Conservation (phyloP, 2,888 invertebrate genomes). For the Drosophila limbata region DNA sequence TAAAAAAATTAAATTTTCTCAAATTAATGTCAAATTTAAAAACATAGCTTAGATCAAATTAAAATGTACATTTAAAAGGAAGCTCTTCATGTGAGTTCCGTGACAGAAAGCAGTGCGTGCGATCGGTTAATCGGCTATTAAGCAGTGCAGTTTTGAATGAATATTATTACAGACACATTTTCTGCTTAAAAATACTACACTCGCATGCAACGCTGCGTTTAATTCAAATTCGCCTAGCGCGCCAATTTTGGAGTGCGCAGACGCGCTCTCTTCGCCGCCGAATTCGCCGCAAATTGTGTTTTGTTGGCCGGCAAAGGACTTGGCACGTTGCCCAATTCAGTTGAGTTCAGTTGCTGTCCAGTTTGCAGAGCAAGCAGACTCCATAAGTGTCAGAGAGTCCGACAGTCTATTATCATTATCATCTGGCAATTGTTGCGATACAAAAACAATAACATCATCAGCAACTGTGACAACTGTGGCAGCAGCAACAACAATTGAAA, state of each 20-base stretch:
- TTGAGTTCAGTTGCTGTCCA: conserved; percentile 63
- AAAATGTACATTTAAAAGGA: too few relatives aligned
- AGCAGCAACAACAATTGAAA: conserved; percentile 49
- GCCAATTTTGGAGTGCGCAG: conserved; percentile 61
- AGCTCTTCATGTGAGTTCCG: too few relatives aligned
- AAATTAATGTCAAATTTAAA: too few relatives aligned
- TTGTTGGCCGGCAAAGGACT: conserved; percentile 67
- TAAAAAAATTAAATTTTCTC: too few relatives aligned
- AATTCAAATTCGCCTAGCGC: conserved; percentile 47
- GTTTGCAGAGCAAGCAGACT: conserved; percentile 44
- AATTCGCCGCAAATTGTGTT: conserved; percentile 65
- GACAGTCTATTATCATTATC: conserved; percentile 2
- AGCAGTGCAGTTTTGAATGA: too few relatives aligned
- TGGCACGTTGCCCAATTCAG: conserved; percentile 39
- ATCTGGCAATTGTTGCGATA: conserved; percentile 28
- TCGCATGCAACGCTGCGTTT: conserved; percentile 51
- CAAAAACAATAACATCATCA: conserved; percentile 46
- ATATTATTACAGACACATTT: too few relatives aligned
- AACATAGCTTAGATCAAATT: too few relatives aligned
- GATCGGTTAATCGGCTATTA: too few relatives aligned
- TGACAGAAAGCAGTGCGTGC: too few relatives aligned
- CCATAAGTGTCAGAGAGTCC: background rate
- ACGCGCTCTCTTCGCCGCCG: conserved; percentile 44
- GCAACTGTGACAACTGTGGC: conserved; percentile 19
- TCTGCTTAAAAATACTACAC: conserved; percentile 36